Percentiles rank a stretch among this genome's conserved stretches.
phyloP scores from a whole-genome alignment of 2,113 vertebrate species.

The Aptenodytes forsteri region DNA sequence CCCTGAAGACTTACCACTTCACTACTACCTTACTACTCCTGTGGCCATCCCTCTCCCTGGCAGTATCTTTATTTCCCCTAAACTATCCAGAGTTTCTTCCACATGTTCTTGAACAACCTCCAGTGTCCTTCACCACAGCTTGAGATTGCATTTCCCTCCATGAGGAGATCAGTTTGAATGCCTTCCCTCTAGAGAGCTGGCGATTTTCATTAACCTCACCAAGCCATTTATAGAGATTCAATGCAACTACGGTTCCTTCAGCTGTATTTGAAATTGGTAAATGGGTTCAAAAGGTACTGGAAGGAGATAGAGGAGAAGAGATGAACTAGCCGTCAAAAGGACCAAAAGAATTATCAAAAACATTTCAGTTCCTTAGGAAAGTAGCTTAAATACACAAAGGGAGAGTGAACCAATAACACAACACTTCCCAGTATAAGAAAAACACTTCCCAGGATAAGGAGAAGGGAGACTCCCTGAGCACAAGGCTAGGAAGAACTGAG shows the following conservation, averaged over 20 bases:
- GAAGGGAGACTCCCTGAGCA: background rate
- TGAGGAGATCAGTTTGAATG: background rate
- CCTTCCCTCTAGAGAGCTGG: background rate
- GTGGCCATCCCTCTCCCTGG: background rate
- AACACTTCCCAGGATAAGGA: background rate
- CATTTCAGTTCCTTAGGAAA: background rate
- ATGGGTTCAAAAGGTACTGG: background rate
- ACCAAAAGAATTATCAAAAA: background rate
- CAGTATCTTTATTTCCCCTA: background rate
- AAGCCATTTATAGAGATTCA: background rate
- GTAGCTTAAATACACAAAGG: background rate
- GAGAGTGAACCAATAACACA: background rate
- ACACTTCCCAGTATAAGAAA: background rate
- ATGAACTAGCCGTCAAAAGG: background rate
- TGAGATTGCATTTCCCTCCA: background rate
- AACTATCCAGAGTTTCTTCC: background rate
- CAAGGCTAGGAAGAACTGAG: background rate
- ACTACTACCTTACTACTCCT: background rate
- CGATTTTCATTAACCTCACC: rapidly evolving
- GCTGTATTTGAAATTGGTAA: background rate
- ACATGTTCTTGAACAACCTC: background rate
- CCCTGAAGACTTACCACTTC: background rate
- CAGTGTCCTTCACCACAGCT: background rate
- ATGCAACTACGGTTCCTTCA: background rate
- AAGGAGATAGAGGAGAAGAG: background rate